Conservation (phyloP, 2,797 vertebrate species). For the Pseudochirops corinnae region DNA sequence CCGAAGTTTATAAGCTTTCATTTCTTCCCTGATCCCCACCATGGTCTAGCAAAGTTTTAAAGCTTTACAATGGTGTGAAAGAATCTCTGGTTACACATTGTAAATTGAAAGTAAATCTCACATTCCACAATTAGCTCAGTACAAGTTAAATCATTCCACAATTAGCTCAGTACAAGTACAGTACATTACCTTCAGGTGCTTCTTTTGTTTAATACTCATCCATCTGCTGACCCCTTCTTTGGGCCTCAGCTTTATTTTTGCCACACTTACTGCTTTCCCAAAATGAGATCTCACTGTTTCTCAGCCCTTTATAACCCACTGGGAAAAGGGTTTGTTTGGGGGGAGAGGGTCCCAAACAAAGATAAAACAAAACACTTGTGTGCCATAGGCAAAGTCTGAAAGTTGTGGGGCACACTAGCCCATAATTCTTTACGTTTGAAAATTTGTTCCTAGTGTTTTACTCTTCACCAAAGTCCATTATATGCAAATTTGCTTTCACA, state of each 20-base stretch:
- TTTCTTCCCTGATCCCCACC: neutral
- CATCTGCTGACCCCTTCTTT: neutral
- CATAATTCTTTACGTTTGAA: neutral
- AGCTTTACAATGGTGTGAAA: neutral
- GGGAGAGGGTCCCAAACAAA: neutral
- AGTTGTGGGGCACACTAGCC: neutral
- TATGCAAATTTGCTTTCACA: neutral
- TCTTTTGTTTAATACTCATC: neutral
- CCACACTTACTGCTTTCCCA: neutral
- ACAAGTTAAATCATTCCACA: neutral
- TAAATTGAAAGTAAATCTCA: neutral
- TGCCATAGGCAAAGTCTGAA: neutral
- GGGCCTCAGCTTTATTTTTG: neutral
- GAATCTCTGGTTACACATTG: neutral
- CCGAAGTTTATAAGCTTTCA: neutral
- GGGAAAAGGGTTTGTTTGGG: neutral
- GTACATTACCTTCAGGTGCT: neutral
- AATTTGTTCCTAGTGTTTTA: neutral
- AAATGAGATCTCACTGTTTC: neutral
- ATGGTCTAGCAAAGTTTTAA: neutral
- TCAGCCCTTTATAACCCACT: neutral
- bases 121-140: neutral
- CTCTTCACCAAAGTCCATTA: neutral
- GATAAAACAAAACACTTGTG: neutral
- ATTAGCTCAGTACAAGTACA: neutral